These are phyloP conservation scores for Drosophila mettleri DNA, from an alignment of 2,888 invertebrate genomes.

Conservation along the genomic window DNA sequence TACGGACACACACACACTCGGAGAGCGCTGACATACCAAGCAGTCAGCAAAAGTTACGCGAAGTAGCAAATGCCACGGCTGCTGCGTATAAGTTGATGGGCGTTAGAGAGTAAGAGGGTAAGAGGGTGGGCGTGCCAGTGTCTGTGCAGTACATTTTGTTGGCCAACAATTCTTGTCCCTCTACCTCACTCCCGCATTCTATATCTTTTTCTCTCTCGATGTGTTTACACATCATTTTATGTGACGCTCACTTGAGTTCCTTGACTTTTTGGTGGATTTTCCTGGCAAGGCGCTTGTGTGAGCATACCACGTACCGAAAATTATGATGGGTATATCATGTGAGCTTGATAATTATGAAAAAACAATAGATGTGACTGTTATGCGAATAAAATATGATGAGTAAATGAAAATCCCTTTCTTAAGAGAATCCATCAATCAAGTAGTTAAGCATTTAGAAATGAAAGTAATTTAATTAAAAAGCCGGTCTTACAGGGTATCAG, in stretches of 20 bases:
- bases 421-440: not conserved
- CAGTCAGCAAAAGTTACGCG: conserved; percentile 69
- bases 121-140: conserved; percentile 15
- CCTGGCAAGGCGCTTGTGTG: conserved; percentile 21
- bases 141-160: conserved; percentile 35
- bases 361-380: not conserved
- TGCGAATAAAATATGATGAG: not conserved
- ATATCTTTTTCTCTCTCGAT: not conserved
- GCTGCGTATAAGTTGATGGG: conserved; percentile 14
- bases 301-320: not conserved
- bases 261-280: conserved; percentile 69
- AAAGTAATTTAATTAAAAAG: not conserved
- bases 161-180: conserved; percentile 22
- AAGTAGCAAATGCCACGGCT: conserved; percentile 32
- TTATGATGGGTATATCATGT: conserved; percentile 2
- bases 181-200: not conserved
- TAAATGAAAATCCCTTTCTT: too few relatives aligned
- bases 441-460: not conserved
- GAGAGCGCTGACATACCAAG: conserved; percentile 62
- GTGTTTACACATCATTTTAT: conserved; percentile 71
- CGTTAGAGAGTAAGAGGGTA: not conserved
- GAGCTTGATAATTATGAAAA: not conserved
- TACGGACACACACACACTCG: conserved; percentile 43
- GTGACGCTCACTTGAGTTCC: conserved; percentile 71
- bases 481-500: conserved; percentile 15